Percentiles rank a stretch among this genome's conserved stretches.
Conservation (phyloP, 2,113 vertebrate species). For the Bos indicus region DNA sequence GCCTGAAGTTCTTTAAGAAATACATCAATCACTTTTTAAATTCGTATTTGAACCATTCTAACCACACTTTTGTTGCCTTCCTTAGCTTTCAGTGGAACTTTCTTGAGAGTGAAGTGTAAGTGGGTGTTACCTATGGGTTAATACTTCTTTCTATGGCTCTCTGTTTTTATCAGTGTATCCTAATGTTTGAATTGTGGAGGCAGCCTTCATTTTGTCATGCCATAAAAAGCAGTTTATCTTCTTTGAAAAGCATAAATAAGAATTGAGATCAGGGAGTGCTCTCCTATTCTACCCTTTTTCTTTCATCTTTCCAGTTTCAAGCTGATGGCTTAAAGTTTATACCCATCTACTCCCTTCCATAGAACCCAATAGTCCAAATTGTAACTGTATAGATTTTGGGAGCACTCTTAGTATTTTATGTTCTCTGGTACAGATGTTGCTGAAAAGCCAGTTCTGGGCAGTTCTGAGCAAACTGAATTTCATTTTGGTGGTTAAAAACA, state of each 20-base stretch:
- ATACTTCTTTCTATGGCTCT: not conserved
- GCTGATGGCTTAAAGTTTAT: not conserved
- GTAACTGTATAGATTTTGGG: not conserved
- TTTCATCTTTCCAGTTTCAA: not conserved
- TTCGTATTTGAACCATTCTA: slow-evolving; percentile 28
- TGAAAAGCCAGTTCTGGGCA: not conserved
- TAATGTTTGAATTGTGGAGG: not conserved
- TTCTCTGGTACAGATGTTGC: not conserved
- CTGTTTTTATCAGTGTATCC: not conserved
- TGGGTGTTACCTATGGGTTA: not conserved
- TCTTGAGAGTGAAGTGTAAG: not conserved
- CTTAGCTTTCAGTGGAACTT: slow-evolving; percentile 16
- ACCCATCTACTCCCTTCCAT: not conserved
- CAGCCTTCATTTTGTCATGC: not conserved
- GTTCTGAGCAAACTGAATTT: slow-evolving; percentile 1
- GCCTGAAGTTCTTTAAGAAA: slow-evolving; percentile 3
- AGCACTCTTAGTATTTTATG: not conserved
- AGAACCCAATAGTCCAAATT: not conserved
- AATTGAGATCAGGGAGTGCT: not conserved
- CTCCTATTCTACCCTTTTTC: not conserved
- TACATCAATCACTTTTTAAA: not conserved
- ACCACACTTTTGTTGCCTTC: not conserved
- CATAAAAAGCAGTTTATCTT: slow-evolving; percentile 4
- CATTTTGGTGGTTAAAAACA: slow-evolving; percentile 10
- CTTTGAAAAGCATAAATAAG: not conserved